A percentile compares a stretch with the other conserved stretches of the same genome.
Evolutionary conservation across 1,140 invertebrate species (phyloP).

Genomic region (Alviniconcha marisindica): DNA sequence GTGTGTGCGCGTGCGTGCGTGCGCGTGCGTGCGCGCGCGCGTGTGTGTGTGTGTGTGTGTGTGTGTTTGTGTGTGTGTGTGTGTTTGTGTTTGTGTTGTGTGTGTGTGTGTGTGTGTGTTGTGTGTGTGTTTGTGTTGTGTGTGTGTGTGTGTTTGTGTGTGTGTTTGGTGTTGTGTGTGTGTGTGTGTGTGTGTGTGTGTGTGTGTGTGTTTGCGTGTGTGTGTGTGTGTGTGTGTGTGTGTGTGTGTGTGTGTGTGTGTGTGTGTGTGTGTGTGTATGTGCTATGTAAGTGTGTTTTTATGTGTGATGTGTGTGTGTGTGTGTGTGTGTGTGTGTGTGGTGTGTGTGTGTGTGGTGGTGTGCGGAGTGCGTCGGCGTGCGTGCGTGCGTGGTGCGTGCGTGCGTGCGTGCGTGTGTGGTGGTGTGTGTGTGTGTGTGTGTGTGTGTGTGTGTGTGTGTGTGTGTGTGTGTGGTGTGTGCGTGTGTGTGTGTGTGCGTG

Average conservation of each 20-base stretch:
- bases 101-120: not conserved
- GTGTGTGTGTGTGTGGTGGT: no score
- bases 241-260: not conserved
- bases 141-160: no score
- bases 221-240: not conserved
- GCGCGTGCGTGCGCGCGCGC: no score
- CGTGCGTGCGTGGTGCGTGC: no score
- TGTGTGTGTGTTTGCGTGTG: not conserved
- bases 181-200: not conserved
- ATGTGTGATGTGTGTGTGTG: not conserved
- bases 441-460: not conserved
- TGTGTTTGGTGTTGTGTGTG: not conserved
- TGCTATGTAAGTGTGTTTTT: not conserved
- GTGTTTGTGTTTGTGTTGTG: not conserved
- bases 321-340: not conserved
- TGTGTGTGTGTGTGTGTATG: not conserved
- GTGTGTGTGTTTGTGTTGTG: not conserved
- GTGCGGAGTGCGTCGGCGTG: no score
- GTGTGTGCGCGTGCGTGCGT: not conserved
- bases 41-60: slow-evolving; percentile 7
- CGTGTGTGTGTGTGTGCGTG: not conserved
- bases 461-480: not conserved
- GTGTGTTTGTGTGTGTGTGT: not conserved
- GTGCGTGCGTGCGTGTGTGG: slow-evolving; percentile 2
- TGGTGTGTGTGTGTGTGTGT: not conserved